Percentiles rank a stretch among this genome's conserved stretches.
Conservation (phyloP, 1,140 invertebrate species). For the Drosophila melanica region DNA sequence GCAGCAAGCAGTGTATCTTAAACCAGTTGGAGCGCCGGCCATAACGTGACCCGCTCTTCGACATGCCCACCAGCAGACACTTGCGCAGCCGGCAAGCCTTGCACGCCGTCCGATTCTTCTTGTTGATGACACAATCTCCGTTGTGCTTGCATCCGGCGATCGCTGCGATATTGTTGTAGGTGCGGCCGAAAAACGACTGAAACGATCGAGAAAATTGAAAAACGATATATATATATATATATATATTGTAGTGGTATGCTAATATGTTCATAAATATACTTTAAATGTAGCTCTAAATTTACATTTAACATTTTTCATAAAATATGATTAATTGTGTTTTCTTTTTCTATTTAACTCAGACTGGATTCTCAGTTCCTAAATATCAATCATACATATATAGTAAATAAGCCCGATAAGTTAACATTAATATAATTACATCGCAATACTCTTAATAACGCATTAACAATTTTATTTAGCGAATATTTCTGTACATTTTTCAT, state of each 20-base stretch:
- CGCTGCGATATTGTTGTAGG: constrained; percentile 96
- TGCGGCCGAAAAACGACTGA: constrained; percentile 98
- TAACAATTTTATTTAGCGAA: no score
- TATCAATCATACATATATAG: no score
- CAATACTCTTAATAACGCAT: no score
- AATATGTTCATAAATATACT: constrained; percentile 2
- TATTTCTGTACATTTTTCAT: no score
- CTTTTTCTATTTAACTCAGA: no score
- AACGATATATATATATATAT: no score
- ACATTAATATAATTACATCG: no score
- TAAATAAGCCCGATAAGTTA: no score
- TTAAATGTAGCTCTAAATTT: not conserved
- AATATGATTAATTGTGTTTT: no score
- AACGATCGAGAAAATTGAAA: constrained; percentile 76
- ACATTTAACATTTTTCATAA: no score
- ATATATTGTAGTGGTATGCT: no score
- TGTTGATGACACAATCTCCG: constrained; percentile 96
- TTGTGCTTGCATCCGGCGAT: constrained; percentile 97
- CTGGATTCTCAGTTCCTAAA: no score
- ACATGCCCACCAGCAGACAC: constrained; percentile 97
- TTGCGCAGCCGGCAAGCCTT: constrained; percentile 97
- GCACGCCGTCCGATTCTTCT: constrained; percentile 97
- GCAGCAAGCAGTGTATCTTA: constrained; percentile 95
- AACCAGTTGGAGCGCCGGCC: constrained; percentile 97
- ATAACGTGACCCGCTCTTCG: constrained; percentile 96